Evolutionary conservation across 2,888 invertebrate genomes (phyloP), one percentile per base, ranked within the genome.

Genomic region (Macrosoma leucophasiata): DNA sequence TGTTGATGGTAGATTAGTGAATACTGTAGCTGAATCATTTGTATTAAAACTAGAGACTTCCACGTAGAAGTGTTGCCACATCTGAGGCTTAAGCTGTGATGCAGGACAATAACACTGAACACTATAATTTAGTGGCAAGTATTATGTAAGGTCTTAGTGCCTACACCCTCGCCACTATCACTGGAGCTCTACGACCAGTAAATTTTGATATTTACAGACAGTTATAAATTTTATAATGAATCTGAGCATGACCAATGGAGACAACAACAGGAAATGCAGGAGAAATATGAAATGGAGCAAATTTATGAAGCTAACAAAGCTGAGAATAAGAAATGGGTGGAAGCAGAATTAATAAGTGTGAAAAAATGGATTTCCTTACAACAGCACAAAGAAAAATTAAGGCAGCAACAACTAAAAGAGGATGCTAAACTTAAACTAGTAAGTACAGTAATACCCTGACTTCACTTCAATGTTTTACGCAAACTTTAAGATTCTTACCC

Each of bases 261-360:
- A 6, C 62, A 77, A 32, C 78, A 88, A 43, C 86, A 90, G 56
- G 63, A 84, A 36, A 65, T 71, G 12, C 51, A 87, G 1, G 87
- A 89, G 44, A 54, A 69, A 33, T 82, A 87, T 52, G 74, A 84
- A 52, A 64, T 73, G 37, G 74, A 86, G 56, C 86, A 86, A 43
- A 89, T 89, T 50, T 74, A 85, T 56, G 69, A 78, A 29, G 69
- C 84, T 32, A 87, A 85, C 47, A 65, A 73, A 21, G 75, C 86
- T 54, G 86, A 86, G 48, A 88, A 93, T 61, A 73, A 81, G 31
- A 84, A 86, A 47, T 94, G 93, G 93, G 46, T 90, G 13, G 77
- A 86, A 48, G 87, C 88, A 10, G 94, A 94, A 70, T 71, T 81
- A 41, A 64, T 85, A 46, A 89, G 90, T 0, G 87, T 90, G 42